These are phyloP conservation scores for Leucosticte australis DNA, from an alignment of 2,113 vertebrate genomes.

Conservation along the genomic window DNA sequence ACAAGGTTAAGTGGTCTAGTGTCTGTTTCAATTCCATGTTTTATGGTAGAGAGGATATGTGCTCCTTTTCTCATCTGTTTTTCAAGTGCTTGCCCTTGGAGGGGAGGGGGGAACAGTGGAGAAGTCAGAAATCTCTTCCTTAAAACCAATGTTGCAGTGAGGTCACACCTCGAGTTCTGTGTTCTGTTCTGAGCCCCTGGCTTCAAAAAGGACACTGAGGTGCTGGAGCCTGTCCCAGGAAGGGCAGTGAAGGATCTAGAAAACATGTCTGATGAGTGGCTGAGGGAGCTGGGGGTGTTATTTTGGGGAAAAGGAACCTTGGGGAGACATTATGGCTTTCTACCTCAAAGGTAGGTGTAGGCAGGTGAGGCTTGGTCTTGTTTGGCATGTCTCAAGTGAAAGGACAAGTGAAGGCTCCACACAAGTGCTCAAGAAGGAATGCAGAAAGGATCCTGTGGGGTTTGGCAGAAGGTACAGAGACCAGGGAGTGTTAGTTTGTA, in stretches of 20 bases:
- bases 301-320: neutral
- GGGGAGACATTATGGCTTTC: neutral
- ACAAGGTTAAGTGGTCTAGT: neutral
- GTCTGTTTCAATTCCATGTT: neutral
- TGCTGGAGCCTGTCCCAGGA: neutral
- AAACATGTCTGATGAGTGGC: neutral
- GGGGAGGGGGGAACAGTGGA: neutral
- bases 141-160: neutral
- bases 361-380: neutral
- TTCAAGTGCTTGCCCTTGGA: neutral
- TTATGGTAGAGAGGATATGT: neutral
- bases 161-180: neutral
- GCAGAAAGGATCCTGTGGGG: neutral
- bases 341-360: neutral
- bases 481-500: neutral
- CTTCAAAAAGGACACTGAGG: neutral
- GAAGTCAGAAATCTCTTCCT: neutral
- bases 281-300: neutral
- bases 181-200: accelerated
- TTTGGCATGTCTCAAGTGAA: neutral
- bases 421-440: neutral
- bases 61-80: neutral
- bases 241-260: neutral
- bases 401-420: too few species aligned
- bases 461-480: neutral